phyloP scores from a whole-genome alignment of 53 echinoderm and acorn worm genomes.

The Stichopus horrens region DNA sequence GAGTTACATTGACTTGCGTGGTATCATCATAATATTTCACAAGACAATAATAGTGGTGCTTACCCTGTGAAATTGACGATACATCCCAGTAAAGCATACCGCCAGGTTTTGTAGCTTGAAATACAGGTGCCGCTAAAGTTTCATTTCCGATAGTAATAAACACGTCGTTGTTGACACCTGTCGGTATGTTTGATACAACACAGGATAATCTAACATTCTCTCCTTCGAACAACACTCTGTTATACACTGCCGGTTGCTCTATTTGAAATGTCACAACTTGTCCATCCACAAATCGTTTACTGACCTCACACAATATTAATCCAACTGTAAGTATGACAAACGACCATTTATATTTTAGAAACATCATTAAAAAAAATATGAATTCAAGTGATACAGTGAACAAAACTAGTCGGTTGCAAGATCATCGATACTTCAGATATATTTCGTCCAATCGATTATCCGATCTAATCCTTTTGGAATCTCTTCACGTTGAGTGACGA shows the following conservation, averaged over 20 bases:
- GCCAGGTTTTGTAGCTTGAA: background rate
- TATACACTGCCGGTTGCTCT: background rate
- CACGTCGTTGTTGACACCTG: background rate
- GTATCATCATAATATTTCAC: background rate
- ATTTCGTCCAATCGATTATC: too few relatives aligned
- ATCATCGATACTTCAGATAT: too few relatives aligned
- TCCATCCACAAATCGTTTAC: background rate
- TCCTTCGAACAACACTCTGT: background rate
- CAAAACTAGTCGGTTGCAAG: too few relatives aligned
- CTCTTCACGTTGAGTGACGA: too few relatives aligned
- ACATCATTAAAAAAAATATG: too few relatives aligned
- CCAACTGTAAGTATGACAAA: too few relatives aligned
- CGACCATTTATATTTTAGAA: too few relatives aligned
- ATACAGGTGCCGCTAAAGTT: background rate
- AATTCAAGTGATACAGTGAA: too few relatives aligned
- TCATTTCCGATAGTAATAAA: background rate
- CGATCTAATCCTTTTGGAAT: too few relatives aligned
- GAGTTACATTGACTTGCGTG: background rate
- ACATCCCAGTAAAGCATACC: background rate
- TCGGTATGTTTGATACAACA: background rate
- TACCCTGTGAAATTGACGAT: background rate
- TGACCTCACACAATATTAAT: background rate
- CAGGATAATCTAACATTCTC: background rate
- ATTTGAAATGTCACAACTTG: background rate
- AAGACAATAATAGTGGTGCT: background rate